A percentile compares a stretch with the other conserved stretches of the same genome.
Evolutionary conservation across 2,888 invertebrate genomes (phyloP).

Genomic region (Physocephala rufipes): DNA sequence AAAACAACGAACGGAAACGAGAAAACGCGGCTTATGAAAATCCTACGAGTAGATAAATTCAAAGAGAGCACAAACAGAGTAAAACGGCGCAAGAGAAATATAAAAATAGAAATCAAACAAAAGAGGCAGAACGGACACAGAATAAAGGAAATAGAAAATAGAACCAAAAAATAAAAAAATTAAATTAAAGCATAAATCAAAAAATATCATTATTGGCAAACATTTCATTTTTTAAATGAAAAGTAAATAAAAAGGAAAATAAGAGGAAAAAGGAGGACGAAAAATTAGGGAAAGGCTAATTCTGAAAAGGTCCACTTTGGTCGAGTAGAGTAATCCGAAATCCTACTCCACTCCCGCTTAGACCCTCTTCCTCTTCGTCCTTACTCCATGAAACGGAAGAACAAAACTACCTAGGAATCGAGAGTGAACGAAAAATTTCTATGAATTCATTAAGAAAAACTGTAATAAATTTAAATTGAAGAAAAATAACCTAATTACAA

Average conservation of each 20-base stretch:
- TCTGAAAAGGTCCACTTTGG: too few relatives aligned
- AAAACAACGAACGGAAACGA: background rate
- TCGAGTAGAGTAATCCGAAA: too few relatives aligned
- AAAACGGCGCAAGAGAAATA: conserved; percentile 2
- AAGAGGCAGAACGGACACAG: background rate
- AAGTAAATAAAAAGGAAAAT: background rate
- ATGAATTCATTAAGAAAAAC: too few relatives aligned
- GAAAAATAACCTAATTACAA: too few relatives aligned
- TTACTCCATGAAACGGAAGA: too few relatives aligned
- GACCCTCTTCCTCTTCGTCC: conserved; percentile 36
- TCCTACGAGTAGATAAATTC: background rate
- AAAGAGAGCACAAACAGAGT: background rate
- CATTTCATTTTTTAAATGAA: conserved; percentile 17
- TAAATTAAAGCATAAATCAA: background rate
- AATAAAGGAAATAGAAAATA: conserved; percentile 4
- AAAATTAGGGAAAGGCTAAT: too few relatives aligned
- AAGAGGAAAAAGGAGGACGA: background rate
- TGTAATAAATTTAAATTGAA: conserved; percentile 52
- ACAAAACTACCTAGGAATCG: too few relatives aligned
- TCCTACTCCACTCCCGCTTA: too few relatives aligned
- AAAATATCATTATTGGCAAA: conserved; percentile 21
- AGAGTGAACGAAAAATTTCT: too few relatives aligned
- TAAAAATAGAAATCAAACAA: conserved; percentile 2
- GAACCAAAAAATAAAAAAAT: background rate
- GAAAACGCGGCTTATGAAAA: conserved; percentile 1